Percentiles rank a stretch among this genome's conserved stretches.
Evolutionary conservation across 1,140 invertebrate genomes (phyloP).

Genomic region (Bilobella aurantiaca): DNA sequence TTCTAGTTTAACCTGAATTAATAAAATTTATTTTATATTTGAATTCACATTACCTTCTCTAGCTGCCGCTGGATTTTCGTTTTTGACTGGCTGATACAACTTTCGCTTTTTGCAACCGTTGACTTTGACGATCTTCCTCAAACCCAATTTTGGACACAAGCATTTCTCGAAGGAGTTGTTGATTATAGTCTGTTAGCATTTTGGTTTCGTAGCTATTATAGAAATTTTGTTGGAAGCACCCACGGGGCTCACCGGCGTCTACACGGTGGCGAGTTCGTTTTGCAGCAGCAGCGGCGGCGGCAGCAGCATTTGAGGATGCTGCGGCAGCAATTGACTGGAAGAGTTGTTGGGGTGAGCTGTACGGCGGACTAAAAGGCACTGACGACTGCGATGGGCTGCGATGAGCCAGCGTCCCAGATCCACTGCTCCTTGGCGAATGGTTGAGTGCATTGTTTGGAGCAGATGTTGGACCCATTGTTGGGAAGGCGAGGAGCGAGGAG

Average conservation of each 20-base stretch:
- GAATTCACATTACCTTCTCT: slow-evolving; percentile 49
- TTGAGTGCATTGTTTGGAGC: not conserved
- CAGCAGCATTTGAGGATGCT: not conserved
- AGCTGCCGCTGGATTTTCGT: slow-evolving; percentile 55
- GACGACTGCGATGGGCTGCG: not conserved
- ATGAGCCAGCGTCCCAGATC: not conserved
- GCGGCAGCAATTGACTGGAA: slow-evolving; percentile 3
- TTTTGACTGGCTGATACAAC: slow-evolving; percentile 87
- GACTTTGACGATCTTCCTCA: slow-evolving; percentile 40
- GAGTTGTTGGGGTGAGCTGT: slow-evolving; percentile 4
- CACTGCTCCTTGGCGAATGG: not conserved
- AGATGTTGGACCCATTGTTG: slow-evolving; percentile 6
- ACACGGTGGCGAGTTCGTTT: slow-evolving; percentile 14
- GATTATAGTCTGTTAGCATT: slow-evolving; percentile 7
- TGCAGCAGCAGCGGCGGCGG: not conserved
- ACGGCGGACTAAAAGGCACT: not conserved
- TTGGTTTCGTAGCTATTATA: not conserved
- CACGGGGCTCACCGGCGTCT: slow-evolving; percentile 22
- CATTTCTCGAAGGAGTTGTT: slow-evolving; percentile 12
- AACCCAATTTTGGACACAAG: not conserved
- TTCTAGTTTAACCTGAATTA: too few species aligned
- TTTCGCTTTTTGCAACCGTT: slow-evolving; percentile 92
- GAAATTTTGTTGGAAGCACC: slow-evolving; percentile 13
- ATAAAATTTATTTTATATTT: too few species aligned
- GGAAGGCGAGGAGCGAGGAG: not conserved